Conservation (phyloP, 2,888 invertebrate species). For the Drosophila mercatorum region DNA sequence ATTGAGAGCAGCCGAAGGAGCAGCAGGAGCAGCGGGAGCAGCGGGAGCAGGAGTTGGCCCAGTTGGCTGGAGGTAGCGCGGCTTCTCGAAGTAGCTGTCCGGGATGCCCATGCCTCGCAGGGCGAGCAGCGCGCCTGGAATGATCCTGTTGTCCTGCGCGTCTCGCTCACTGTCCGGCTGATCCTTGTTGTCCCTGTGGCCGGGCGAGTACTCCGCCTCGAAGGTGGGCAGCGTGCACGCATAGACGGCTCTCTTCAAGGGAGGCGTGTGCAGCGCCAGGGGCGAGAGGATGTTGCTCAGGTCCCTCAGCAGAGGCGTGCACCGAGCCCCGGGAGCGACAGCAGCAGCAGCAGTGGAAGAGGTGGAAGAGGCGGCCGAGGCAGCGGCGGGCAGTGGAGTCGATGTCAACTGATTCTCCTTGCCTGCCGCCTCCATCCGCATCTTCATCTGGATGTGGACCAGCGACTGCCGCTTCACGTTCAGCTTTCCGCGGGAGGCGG, state of each 20-base stretch:
- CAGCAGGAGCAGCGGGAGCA: neutral
- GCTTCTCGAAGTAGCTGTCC: conserved; percentile 84
- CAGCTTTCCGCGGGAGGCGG: conserved; percentile 9
- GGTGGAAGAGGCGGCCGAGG: conserved; percentile 10
- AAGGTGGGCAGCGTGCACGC: conserved; percentile 82
- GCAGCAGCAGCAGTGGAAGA: neutral
- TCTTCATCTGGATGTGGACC: neutral
- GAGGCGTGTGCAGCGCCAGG: conserved; percentile 23
- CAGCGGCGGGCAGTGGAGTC: conserved; percentile 68
- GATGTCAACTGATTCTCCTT: conserved; percentile 82
- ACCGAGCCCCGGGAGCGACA: neutral
- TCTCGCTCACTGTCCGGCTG: neutral
- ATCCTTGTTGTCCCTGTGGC: conserved; percentile 32
- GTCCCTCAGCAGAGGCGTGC: conserved; percentile 68
- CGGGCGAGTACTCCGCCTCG: conserved; percentile 83
- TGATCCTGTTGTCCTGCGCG: conserved; percentile 36
- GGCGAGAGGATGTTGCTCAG: conserved; percentile 79
- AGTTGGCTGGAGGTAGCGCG: conserved; percentile 78
- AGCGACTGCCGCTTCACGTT: conserved; percentile 43
- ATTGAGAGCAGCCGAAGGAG: neutral
- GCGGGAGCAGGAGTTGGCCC: neutral
- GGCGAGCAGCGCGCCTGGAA: conserved; percentile 82
- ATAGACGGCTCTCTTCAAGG: conserved; percentile 48
- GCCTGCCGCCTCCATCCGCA: neutral
- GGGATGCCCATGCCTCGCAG: conserved; percentile 83